Evolutionary conservation across 2,888 invertebrate species (phyloP).

Genomic region (Agrochola lychnidis): DNA sequence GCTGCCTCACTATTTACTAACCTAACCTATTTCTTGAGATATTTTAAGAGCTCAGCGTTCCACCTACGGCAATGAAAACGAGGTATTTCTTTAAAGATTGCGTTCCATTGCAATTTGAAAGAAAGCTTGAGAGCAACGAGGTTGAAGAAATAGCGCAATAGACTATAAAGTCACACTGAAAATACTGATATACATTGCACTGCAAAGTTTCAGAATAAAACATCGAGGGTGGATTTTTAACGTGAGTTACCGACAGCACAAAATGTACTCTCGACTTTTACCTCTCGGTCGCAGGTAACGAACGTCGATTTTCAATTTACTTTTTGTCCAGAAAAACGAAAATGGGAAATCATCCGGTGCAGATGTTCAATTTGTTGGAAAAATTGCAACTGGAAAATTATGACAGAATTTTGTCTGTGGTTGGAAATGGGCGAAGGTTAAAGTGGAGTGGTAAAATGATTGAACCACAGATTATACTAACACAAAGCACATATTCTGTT

Average conservation of each 20-base stretch:
- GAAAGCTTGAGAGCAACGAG: constrained; percentile 14
- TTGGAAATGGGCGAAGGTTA: constrained; percentile 10
- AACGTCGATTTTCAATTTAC: constrained; percentile 52
- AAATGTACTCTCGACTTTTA: constrained; percentile 34
- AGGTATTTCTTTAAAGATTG: constrained; percentile 32
- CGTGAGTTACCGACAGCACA: constrained; percentile 12
- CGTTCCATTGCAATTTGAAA: constrained; percentile 41
- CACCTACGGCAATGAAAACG: constrained; percentile 32
- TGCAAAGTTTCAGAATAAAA: constrained; percentile 31
- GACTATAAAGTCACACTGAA: constrained; percentile 19
- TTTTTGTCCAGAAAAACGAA: constrained; percentile 41
- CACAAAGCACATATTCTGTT: constrained; percentile 11
- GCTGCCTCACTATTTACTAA: constrained; percentile 57
- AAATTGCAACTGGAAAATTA: constrained; percentile 23
- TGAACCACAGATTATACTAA: constrained; percentile 15
- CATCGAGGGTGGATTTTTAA: constrained; percentile 19
- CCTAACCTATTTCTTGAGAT: constrained; percentile 64
- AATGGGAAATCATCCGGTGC: constrained; percentile 44
- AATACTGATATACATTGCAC: constrained; percentile 13
- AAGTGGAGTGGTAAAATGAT: constrained; percentile 17
- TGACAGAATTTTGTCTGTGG: constrained; percentile 17
- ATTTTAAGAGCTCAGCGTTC: constrained; percentile 42
- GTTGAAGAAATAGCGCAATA: constrained; percentile 28
- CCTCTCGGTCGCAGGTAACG: constrained; percentile 39
- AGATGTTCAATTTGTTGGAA: constrained; percentile 39